Evolutionary conservation across 2,113 vertebrate species (phyloP).

Genomic region (Atlantisia rogersi): DNA sequence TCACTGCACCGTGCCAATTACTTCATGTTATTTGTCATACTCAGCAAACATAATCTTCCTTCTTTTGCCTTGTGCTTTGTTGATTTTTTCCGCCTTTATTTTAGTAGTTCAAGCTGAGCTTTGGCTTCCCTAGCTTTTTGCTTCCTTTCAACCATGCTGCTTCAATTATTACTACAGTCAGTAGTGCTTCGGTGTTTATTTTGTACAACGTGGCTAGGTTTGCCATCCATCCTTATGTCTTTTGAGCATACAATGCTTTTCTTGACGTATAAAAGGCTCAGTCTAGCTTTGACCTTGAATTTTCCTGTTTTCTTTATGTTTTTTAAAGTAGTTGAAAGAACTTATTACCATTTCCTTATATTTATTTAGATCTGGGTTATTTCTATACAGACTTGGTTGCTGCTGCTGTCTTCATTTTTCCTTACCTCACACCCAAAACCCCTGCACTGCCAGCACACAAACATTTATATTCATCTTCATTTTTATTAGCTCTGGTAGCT

Average conservation of each 20-base stretch:
- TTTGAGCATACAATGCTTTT: not conserved
- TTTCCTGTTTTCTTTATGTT: not conserved
- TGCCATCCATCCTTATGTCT: not conserved
- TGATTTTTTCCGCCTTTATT: not conserved
- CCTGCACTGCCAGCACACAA: not conserved
- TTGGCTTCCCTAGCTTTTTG: not conserved
- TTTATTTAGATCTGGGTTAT: not conserved
- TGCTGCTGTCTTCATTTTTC: not conserved
- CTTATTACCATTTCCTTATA: not conserved
- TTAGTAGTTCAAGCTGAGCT: not conserved
- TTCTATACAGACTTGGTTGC: not conserved
- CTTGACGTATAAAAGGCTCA: not conserved
- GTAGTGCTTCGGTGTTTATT: not conserved
- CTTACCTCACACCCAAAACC: fast-evolving
- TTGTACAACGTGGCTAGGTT: not conserved
- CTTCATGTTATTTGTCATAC: not conserved
- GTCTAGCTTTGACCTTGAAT: not conserved
- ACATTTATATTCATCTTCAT: not conserved
- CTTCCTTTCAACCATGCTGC: not conserved
- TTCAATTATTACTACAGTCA: not conserved
- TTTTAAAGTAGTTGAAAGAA: not conserved
- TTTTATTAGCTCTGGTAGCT: not conserved
- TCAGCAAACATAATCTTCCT: not conserved
- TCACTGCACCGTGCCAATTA: fast-evolving
- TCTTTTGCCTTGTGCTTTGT: not conserved